Base-by-base conservation (phyloP, 2,797 vertebrate genomes). In the Tympanoctomys barrerae region DNA sequence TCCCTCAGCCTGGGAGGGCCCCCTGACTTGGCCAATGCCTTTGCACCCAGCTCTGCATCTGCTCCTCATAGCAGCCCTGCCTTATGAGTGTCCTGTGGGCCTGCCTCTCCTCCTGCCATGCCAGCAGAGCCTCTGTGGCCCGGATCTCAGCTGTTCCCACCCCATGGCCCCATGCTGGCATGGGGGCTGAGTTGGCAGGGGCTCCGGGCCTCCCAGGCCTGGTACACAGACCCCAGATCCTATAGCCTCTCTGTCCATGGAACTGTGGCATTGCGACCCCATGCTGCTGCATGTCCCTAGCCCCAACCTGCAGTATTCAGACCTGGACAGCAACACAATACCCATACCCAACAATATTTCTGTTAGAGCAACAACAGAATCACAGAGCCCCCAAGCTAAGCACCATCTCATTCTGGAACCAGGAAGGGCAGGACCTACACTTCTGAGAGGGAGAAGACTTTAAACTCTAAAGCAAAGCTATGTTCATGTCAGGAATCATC, bases 381-480 rank as follows among this genome's bases (percentile, higher is more conserved):
- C 84, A 82, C 82, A 33, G 71, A 90, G 36, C 59, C 77, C 84
- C 49, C 18, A 71, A 91, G 61, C 71, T 33, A 57, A 21, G 36
- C 7, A 18, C n/a, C 6, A 7, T 36, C 36, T 71, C 70, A 39
- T 8, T 39, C 68, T 71, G 70, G 19, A 39, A 36, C 68, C 70
- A n/a, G 33, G 6, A 57, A 78, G 61, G 28, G 36, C 73, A 89
- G 68, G 54, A 66, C 46, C 54, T 70, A 84, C 24, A 61, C n/a
- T 39, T 82, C 52, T 52, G 18, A 8, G 36, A 52, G 52, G 13
- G 11, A 42, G 57, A 75, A 28, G 62, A 19, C 82, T 75, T 94
- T 70, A 73, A 73, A 68, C 33, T n/a, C 42, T 22, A 9, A n/a
- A 46, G 26, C 28, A 33, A 16, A 0, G 3, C 12, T 11, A 5